These are phyloP conservation scores for Barnardius zonarius DNA, from an alignment of 2,113 vertebrate genomes.

Conservation along the genomic window DNA sequence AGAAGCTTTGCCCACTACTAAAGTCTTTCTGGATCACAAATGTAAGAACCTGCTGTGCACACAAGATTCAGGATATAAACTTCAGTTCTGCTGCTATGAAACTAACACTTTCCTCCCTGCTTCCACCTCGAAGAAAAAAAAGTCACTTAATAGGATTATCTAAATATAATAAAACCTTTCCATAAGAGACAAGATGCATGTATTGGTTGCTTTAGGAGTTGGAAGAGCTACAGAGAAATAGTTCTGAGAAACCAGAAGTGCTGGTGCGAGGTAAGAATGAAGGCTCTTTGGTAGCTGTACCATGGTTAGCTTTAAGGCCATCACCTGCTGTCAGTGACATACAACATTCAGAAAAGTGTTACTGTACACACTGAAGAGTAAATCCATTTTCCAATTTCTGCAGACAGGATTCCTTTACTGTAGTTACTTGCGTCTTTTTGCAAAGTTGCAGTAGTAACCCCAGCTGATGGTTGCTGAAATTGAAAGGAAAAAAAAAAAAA, in stretches of 20 bases:
- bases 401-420: neutral
- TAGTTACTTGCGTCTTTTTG: neutral
- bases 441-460: neutral
- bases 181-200: neutral
- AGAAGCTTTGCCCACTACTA: neutral
- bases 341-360: neutral
- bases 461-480: neutral
- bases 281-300: neutral
- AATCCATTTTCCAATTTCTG: neutral
- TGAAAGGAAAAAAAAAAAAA: neutral
- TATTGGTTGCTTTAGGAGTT: neutral
- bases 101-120: neutral
- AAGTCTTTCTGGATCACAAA: neutral
- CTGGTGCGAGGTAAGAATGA: neutral
- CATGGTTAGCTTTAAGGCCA: neutral
- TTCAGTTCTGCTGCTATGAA: neutral
- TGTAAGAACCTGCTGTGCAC: neutral
- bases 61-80: neutral
- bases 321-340: neutral
- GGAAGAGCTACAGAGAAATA: neutral
- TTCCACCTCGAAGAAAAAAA: neutral
- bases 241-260: neutral
- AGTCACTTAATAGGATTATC: neutral
- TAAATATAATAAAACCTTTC: neutral
- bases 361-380: neutral